Base-by-base conservation (phyloP, 1,140 invertebrate genomes). In the Onthophagus taurus region DNA sequence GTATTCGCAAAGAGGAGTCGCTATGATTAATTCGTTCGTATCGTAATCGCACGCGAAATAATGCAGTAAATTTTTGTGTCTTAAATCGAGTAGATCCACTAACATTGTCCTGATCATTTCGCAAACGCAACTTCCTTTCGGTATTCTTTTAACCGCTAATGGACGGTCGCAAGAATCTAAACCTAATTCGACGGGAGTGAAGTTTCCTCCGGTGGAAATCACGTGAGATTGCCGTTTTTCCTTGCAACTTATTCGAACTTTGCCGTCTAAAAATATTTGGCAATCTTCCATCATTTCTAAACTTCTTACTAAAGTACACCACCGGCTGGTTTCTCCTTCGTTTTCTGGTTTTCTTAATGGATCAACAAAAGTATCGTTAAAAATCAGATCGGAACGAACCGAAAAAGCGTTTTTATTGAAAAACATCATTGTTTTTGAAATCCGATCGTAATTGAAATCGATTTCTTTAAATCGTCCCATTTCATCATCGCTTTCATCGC, bases 1-100 rank as follows among this genome's bases (percentile, higher is more conserved):
- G 30, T 55, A 62, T 46, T 65, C 61, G 42, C 58, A 63, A 6
- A 65, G 49, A 1, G 60, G 59, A 3, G 58, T 59, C 2, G 58
- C 52, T 6, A 64, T 11, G 31, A 60, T 51, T 21, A 63, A 31
- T 31, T 59, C 50, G 30, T 53, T 58, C 3, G 47, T 45, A 19
- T 63, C 58, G 18, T 54, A 57, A 21, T 53, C 51, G 31, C 54
- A 61, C 4, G 49, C 42, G 19, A 51, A 53, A 44, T 62, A 63
- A 16, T 54, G 54, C 13, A 63, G 42, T 7, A 64, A 42, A 34
- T 63, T 47, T 16, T 51, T 53, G 21, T 64, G 49, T 29, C 51
- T 41, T 11, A 64, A 39, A 13, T 41, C 23, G 13, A 41, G n/a
- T 26, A 41, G 17, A 17, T 29, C 24, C 4, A 29, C 24, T 11